A percentile compares a stretch with the other conserved stretches of the same genome.
Evolutionary conservation across 2,888 invertebrate genomes (phyloP).

Genomic region (Dicranocentrus wangi): DNA sequence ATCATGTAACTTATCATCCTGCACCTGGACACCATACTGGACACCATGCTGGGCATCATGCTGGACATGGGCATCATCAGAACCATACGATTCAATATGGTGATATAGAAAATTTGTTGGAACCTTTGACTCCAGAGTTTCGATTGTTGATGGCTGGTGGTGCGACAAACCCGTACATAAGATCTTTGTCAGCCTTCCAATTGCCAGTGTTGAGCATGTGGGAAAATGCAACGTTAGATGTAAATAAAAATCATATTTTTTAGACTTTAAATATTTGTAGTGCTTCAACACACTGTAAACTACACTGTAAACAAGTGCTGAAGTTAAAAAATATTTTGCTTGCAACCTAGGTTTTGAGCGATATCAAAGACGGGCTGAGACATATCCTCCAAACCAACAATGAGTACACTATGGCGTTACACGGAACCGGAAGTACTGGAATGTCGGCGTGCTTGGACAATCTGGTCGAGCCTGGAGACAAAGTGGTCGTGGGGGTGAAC

Average conservation of each 20-base stretch:
- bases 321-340: neutral
- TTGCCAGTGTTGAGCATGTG: neutral
- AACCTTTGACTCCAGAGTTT: neutral
- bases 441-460: neutral
- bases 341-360: neutral
- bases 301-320: neutral
- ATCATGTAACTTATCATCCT: no score
- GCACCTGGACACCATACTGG: no score
- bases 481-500: conserved; percentile 82
- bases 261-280: neutral
- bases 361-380: neutral
- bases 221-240: neutral
- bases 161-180: neutral
- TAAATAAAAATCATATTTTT: neutral
- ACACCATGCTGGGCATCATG: no score
- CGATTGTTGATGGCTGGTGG: neutral
- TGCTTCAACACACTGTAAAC: no score
- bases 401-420: neutral
- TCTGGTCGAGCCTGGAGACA: no score
- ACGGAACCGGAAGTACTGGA: neutral
- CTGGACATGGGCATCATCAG: no score
- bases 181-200: neutral
- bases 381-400: neutral
- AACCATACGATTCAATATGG: no score
- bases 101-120: no score